These are phyloP conservation scores for Gadopsis bispinosus DNA, from an alignment of 2,797 vertebrate genomes.

Conservation along the genomic window DNA sequence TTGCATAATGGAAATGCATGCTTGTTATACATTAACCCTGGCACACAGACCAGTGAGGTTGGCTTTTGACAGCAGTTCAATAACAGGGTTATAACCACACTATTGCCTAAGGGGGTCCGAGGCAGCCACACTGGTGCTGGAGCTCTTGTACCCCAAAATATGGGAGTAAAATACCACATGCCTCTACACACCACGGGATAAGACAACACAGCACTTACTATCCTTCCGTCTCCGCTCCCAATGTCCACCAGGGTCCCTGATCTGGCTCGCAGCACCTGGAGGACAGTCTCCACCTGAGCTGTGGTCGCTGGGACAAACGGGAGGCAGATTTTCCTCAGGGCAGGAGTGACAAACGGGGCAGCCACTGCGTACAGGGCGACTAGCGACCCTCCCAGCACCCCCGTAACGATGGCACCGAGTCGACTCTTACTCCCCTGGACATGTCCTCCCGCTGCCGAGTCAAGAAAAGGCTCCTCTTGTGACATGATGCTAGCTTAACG, in stretches of 20 bases:
- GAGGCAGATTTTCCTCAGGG: constrained; percentile 92
- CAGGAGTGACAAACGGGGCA: constrained; percentile 90
- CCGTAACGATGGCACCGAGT: constrained; percentile 85
- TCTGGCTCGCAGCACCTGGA: constrained; percentile 83
- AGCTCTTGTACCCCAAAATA: too few relatives aligned
- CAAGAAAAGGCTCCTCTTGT: constrained; percentile 24
- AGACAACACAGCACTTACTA: constrained; percentile 86
- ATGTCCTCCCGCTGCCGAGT: not conserved
- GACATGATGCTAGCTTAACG: constrained; percentile 32
- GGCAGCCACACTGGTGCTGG: not conserved
- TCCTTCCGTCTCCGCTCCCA: constrained; percentile 95
- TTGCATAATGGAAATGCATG: not conserved
- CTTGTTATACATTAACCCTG: not conserved
- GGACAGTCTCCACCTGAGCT: constrained; percentile 89
- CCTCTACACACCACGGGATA: not conserved
- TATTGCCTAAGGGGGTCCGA: not conserved
- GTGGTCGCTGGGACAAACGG: constrained; percentile 95
- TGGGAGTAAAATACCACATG: not conserved
- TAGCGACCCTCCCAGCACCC: constrained; percentile 85
- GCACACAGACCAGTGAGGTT: not conserved
- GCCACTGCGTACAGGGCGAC: constrained; percentile 88
- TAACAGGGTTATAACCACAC: not conserved
- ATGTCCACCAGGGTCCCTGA: constrained; percentile 91
- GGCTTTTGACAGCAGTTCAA: not conserved
- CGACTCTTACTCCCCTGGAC: not conserved